phyloP scores from a whole-genome alignment of 2,797 vertebrate genomes.

The Amazona finschi region DNA sequence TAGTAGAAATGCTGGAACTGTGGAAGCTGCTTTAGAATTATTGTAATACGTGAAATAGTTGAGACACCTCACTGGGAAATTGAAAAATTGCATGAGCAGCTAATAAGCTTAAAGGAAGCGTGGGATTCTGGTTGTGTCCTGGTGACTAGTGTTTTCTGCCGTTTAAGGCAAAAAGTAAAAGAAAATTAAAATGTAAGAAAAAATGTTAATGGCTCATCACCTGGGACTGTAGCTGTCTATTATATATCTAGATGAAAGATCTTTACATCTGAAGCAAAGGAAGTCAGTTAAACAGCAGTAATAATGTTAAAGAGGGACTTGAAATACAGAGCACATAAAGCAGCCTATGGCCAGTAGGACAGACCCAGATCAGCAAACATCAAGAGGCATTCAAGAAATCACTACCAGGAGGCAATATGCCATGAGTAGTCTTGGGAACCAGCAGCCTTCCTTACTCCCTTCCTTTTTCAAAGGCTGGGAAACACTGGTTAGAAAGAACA shows the following conservation, averaged over 20 bases:
- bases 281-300: not conserved
- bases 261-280: not conserved
- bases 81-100: not conserved
- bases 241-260: not conserved
- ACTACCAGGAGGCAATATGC: not conserved
- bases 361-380: not conserved
- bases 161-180: not conserved
- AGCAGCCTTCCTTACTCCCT: not conserved
- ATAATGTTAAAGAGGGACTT: not conserved
- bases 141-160: not conserved
- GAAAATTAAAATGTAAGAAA: not conserved
- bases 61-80: not conserved
- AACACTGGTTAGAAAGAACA: not conserved
- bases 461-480: not conserved
- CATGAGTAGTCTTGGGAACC: accelerated
- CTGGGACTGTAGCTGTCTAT: not conserved
- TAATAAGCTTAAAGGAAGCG: not conserved
- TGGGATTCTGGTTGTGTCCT: not conserved
- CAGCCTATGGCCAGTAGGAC: not conserved
- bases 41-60: not conserved
- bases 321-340: not conserved
- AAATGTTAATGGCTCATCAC: not conserved
- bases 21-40: not conserved
- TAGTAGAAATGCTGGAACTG: not conserved
- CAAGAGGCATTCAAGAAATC: not conserved